A percentile compares a stretch with the other conserved stretches of the same genome.
These are phyloP conservation scores for Rhagoletis zephyria DNA, from an alignment of 1,140 invertebrate species.

Conservation along the genomic window DNA sequence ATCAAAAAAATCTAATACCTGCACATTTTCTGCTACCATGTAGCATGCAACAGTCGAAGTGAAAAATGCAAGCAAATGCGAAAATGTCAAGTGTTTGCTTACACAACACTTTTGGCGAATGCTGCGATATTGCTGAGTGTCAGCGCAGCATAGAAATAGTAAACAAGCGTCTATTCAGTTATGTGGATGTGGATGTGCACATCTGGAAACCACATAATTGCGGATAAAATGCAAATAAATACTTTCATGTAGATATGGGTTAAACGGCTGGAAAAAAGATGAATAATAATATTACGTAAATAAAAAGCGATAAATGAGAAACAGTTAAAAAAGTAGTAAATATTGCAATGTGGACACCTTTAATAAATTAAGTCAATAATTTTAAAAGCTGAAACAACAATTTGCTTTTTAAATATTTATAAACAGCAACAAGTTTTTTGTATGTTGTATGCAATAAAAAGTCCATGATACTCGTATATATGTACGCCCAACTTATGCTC, in stretches of 20 bases:
- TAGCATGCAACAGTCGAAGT: no score
- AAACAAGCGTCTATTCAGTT: not conserved
- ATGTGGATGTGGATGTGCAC: not conserved
- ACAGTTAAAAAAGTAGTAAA: not conserved
- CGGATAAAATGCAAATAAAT: conserved; percentile 22
- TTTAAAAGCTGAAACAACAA: not conserved
- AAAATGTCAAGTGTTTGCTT: conserved; percentile 27
- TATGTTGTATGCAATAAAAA: not conserved
- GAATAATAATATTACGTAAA: not conserved
- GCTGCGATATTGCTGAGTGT: no score
- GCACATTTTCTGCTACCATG: no score
- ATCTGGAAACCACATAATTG: not conserved
- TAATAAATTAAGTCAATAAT: not conserved
- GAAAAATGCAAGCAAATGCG: conserved; percentile 19
- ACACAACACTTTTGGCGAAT: no score
- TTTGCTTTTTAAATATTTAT: no score
- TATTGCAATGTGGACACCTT: no score
- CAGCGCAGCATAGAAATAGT: not conserved
- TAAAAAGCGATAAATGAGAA: not conserved
- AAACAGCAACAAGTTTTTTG: not conserved
- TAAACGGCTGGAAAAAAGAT: not conserved
- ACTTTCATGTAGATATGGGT: not conserved
- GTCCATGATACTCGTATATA: no score
- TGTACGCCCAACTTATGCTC: no score
- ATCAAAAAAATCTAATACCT: no score